Percentiles rank a stretch among this genome's conserved stretches.
Conservation (phyloP, 2,888 invertebrate species). For the Thymelicus acteon region DNA sequence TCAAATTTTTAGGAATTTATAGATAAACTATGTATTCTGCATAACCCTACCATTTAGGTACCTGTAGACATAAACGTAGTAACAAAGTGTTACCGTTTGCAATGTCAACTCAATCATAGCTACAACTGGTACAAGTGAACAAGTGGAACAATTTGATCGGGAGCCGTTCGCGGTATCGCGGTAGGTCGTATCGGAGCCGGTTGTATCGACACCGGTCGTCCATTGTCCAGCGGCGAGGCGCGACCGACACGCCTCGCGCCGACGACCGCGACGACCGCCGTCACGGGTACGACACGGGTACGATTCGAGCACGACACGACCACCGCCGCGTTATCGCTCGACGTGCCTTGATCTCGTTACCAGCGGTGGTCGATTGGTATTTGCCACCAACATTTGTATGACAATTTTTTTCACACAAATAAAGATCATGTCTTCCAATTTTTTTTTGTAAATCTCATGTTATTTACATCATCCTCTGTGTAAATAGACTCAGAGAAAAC, state of each 20-base stretch:
- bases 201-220: conserved; percentile 58
- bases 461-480: no score
- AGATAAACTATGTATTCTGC: no score
- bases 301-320: no score
- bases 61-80: background rate
- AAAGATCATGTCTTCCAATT: no score
- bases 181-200: conserved; percentile 5
- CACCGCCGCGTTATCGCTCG: no score
- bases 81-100: background rate
- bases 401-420: background rate
- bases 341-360: conserved; percentile 74
- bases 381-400: conserved; percentile 49
- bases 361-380: conserved; percentile 57
- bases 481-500: no score
- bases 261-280: conserved; percentile 71
- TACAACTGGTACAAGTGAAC: background rate
- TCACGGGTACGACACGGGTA: background rate
- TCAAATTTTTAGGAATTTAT: no score
- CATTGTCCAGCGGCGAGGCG: conserved; percentile 76
- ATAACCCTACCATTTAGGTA: no score
- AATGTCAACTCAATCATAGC: conserved; percentile 13
- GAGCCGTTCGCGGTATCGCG: conserved; percentile 11
- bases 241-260: conserved; percentile 80
- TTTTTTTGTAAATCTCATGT: no score
- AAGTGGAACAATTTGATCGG: background rate